Base-by-base conservation (phyloP, 2,113 vertebrate genomes). In the Calypte anna region DNA sequence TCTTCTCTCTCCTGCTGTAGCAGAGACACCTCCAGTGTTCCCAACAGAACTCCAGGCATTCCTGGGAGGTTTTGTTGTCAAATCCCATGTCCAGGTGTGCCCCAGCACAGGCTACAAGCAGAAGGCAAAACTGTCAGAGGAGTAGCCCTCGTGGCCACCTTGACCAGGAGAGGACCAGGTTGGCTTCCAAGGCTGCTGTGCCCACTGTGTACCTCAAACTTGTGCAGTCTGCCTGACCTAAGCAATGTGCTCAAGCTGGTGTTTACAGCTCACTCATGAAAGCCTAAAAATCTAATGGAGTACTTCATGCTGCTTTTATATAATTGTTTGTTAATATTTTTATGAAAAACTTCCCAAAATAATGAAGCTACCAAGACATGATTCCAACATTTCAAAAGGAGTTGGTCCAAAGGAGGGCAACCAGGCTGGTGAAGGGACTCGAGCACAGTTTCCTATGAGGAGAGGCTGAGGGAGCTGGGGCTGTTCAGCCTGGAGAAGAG, bases 1-100 rank as follows among this genome's bases (percentile, higher is more conserved):
- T 7, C 5, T 79, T 63, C 10, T 72, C 27, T 4, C 1, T 69
- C 13, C 43, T 50, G 9, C 51, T 23, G 24, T 1, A 21, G 62
- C 0, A 1, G 44, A 28, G 51, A 48, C 28, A 51, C 31, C 3
- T 7, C 14, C 27, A 0, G 4, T 33, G 44, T 8, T 54, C 51
- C 57, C 44, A 64, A 14, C 4, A 46, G 6, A 3, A 7, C 7
- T 14, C 13, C 12, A 3, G 3, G 19, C 22, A 55, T 69, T 74
- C 2, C 69, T 40, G 28, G 40, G 25, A 43, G 48, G 40, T 21
- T 62, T 19, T 21, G 40, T 7, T 4, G 24, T 6, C 64, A 59
- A 24, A 15, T 53, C 73, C 38, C 44, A 46, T 10, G 63, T 76
- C 18, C 33, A 46, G 2, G 5, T 28, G 59, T 15, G 33, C 21